Conservation (phyloP, 2,113 vertebrate genomes). For the Xiphophorus hellerii region DNA sequence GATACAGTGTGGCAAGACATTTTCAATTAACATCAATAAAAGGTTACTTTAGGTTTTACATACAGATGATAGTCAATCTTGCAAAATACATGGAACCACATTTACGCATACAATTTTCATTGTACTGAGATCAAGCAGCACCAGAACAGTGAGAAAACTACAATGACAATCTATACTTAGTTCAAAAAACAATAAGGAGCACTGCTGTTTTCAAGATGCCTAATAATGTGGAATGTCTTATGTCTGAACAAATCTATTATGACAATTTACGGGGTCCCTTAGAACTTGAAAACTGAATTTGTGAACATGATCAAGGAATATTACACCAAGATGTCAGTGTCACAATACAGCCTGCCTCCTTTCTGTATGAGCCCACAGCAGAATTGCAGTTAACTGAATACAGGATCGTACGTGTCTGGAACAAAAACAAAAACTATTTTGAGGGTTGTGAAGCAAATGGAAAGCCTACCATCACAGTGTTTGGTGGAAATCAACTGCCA, state of each 20-base stretch:
- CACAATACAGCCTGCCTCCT: slow-evolving; percentile 81
- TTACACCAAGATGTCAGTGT: slow-evolving; percentile 79
- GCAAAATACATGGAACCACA: slow-evolving; percentile 78
- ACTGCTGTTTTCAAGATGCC: slow-evolving; percentile 65
- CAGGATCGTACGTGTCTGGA: slow-evolving; percentile 66
- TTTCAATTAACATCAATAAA: slow-evolving; percentile 80
- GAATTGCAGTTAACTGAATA: slow-evolving; percentile 78
- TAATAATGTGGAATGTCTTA: slow-evolving; percentile 73
- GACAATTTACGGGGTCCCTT: slow-evolving; percentile 71
- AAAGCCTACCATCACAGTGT: slow-evolving; percentile 82
- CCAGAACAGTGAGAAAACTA: slow-evolving; percentile 78
- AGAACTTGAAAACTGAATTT: slow-evolving; percentile 62
- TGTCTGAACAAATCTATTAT: slow-evolving; percentile 61
- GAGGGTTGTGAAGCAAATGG: slow-evolving; percentile 70
- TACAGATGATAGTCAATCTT: slow-evolving; percentile 79
- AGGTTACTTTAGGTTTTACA: slow-evolving; percentile 77
- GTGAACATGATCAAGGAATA: slow-evolving; percentile 73
- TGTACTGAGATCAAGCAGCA: slow-evolving; percentile 78
- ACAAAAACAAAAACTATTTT: slow-evolving; percentile 44
- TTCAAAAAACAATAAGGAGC: slow-evolving; percentile 44
- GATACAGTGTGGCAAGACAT: slow-evolving; percentile 78
- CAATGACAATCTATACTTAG: slow-evolving; percentile 70
- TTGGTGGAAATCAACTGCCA: slow-evolving; percentile 85
- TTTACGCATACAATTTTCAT: slow-evolving; percentile 75
- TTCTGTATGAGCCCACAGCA: slow-evolving; percentile 83